Percentiles rank a stretch among this genome's conserved stretches.
phyloP scores from a whole-genome alignment of 2,113 vertebrate species.

The Protobothrops mucrosquamatus region DNA sequence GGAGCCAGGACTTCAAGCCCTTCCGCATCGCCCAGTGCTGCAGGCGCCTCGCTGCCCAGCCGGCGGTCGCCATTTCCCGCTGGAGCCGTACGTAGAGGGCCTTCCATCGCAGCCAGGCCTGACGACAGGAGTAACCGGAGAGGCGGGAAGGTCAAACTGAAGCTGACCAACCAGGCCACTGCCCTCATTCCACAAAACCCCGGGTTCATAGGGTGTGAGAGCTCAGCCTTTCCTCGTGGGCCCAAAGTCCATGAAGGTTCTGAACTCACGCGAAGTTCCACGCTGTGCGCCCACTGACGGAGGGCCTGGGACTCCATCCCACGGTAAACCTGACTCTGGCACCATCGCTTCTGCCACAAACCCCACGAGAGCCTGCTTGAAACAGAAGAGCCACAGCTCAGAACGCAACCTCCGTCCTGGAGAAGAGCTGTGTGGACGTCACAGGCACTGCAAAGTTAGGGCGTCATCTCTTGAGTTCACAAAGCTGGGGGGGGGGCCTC shows the following conservation, averaged over 20 bases:
- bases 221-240: not conserved
- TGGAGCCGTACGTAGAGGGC: constrained; percentile 52
- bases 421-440: fast-evolving
- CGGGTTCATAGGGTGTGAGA: not conserved
- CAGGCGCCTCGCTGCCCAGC: constrained; percentile 65
- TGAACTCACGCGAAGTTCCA: constrained; percentile 74
- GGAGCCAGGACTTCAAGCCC: constrained; percentile 70
- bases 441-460: too few species aligned
- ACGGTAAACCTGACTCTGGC: constrained; percentile 24
- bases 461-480: not conserved
- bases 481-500: not conserved
- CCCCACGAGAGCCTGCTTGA: constrained; percentile 75
- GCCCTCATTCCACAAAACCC: not conserved
- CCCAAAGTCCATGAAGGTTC: not conserved
- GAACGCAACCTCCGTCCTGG: not conserved
- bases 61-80: constrained; percentile 61
- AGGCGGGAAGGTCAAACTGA: not conserved
- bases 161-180: not conserved
- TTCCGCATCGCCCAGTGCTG: constrained; percentile 55
- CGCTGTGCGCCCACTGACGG: constrained; percentile 66
- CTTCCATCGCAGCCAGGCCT: constrained; percentile 84
- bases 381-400: constrained; percentile 26
- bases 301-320: constrained; percentile 67
- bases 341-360: constrained; percentile 71
- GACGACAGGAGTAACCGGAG: not conserved